phyloP scores from a whole-genome alignment of 2,113 vertebrate genomes.

The Pseudorhombus dupliciocellatus region DNA sequence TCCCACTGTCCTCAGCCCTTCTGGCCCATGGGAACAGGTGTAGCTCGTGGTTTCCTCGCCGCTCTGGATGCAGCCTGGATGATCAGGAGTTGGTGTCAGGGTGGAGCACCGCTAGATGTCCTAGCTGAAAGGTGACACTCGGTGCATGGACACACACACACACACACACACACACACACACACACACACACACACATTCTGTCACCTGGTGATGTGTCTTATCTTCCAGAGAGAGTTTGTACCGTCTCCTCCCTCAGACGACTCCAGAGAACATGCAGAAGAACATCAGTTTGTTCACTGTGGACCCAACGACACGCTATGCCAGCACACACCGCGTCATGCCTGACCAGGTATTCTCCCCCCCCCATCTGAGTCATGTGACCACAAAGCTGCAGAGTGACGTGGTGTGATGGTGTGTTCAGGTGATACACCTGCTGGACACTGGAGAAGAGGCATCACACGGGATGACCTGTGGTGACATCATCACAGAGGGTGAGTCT shows the following conservation, averaged over 20 bases:
- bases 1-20: slow-evolving; percentile 83
- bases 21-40: slow-evolving; percentile 98
- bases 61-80: slow-evolving; percentile 97
- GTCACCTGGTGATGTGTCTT: not conserved
- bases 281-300: slow-evolving; percentile 91
- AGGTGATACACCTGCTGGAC: slow-evolving; percentile 93
- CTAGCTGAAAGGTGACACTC: slow-evolving; percentile 87
- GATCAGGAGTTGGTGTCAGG: slow-evolving; percentile 91
- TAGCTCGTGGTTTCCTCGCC: slow-evolving; percentile 94
- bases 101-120: slow-evolving; percentile 86
- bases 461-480: slow-evolving; percentile 77
- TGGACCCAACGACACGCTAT: slow-evolving; percentile 92
- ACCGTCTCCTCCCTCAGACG: slow-evolving; percentile 92
- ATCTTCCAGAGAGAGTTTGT: slow-evolving; percentile 90
- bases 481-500: slow-evolving; percentile 82
- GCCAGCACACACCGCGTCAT: slow-evolving; percentile 86
- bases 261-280: slow-evolving; percentile 97
- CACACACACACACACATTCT: not conserved
- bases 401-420: not conserved
- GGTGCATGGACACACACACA: too few relatives aligned
- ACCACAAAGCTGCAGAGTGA: too few relatives aligned
- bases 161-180: too few relatives aligned
- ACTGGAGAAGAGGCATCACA: slow-evolving; percentile 86
- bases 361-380: not conserved
- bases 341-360: slow-evolving; percentile 92